These are phyloP conservation scores for Asobara japonica DNA, from an alignment of 1,140 invertebrate genomes.

Conservation along the genomic window DNA sequence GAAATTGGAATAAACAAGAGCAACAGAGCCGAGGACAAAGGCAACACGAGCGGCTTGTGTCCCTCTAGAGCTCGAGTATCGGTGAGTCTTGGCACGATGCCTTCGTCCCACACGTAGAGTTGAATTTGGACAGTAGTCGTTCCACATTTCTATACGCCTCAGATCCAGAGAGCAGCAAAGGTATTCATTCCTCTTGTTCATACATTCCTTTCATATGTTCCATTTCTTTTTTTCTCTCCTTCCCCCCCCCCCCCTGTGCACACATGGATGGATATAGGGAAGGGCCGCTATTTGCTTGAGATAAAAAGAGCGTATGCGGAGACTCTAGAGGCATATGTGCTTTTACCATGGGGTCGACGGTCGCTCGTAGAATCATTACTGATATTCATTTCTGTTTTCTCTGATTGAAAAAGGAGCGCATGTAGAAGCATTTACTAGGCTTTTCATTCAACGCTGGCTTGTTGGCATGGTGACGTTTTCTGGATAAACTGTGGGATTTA, in stretches of 20 bases:
- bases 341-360: background rate
- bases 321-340: background rate
- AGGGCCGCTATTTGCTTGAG: slow-evolving; percentile 12
- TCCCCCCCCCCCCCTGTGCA: background rate
- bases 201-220: background rate
- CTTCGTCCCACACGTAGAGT: slow-evolving; percentile 37
- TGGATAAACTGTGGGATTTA: background rate
- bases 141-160: background rate
- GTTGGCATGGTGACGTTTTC: no score
- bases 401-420: no score
- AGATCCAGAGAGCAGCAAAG: background rate
- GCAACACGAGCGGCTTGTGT: slow-evolving; percentile 31
- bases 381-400: no score
- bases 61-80: slow-evolving; percentile 23
- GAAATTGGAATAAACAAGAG: slow-evolving; percentile 45
- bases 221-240: background rate
- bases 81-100: slow-evolving; percentile 52
- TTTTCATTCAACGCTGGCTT: no score
- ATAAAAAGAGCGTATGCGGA: slow-evolving; percentile 4
- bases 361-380: no score
- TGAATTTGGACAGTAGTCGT: slow-evolving; percentile 9
- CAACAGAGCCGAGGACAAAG: slow-evolving; percentile 11
- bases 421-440: no score
- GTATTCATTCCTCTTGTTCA: slow-evolving; percentile 12
- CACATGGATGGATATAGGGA: background rate